Evolutionary conservation across 2,113 vertebrate species (phyloP).

Genomic region (Peromyscus californicus): DNA sequence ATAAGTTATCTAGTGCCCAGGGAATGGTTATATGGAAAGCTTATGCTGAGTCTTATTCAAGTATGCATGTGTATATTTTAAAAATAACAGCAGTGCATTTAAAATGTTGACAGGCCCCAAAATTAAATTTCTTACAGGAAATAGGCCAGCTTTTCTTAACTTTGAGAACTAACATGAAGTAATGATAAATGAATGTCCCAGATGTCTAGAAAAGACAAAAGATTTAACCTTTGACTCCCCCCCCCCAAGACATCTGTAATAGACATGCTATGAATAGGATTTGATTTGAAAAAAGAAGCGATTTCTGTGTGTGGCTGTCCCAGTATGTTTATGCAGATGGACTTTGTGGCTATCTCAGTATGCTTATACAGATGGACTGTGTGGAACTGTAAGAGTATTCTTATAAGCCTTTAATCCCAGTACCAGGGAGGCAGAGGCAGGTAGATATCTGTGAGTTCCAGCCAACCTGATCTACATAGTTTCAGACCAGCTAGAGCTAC

Average conservation of each 20-base stretch:
- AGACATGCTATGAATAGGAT: constrained; percentile 33
- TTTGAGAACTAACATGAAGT: constrained; percentile 65
- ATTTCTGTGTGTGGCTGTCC: not conserved
- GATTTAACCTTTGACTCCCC: constrained; percentile 57
- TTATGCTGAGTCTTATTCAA: constrained; percentile 58
- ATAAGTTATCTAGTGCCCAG: constrained; percentile 41
- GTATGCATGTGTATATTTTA: constrained; percentile 64
- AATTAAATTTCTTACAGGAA: constrained; percentile 69
- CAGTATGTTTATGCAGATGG: not conserved
- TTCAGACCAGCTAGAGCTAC: not conserved
- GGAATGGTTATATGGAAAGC: constrained; percentile 55
- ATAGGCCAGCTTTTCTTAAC: constrained; percentile 37
- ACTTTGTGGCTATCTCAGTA: not conserved
- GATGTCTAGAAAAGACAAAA: constrained; percentile 56
- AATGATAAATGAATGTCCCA: constrained; percentile 60
- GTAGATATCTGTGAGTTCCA: not conserved
- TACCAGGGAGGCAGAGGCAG: not conserved
- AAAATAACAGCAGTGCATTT: constrained; percentile 61
- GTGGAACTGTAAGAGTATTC: not conserved
- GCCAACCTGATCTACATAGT: not conserved
- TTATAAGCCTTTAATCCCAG: not conserved
- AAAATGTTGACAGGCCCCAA: constrained; percentile 75
- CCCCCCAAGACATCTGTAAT: not conserved
- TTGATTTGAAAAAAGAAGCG: constrained; percentile 18
- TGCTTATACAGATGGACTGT: not conserved